These are phyloP conservation scores for Ochotona curzoniae DNA, from an alignment of 2,113 vertebrate genomes.

Conservation along the genomic window DNA sequence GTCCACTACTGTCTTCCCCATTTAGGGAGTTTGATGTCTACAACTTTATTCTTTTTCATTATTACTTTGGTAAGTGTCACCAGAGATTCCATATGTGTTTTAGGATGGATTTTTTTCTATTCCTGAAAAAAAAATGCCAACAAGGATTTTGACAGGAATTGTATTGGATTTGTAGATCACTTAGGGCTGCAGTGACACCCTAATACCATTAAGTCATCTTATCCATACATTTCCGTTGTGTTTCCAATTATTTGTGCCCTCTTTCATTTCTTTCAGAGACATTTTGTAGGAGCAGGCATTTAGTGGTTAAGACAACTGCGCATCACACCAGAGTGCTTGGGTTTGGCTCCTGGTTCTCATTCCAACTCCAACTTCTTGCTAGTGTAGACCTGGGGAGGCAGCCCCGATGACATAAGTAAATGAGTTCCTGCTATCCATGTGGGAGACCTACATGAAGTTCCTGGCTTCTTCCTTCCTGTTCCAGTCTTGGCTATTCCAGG, in stretches of 20 bases:
- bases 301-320: no score
- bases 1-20: background rate
- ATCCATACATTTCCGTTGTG: background rate
- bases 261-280: background rate
- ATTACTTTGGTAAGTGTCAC: background rate
- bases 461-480: no score
- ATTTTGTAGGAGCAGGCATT: background rate
- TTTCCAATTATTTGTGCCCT: background rate
- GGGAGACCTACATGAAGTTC: no score
- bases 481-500: no score
- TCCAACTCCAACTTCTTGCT: no score
- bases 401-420: no score
- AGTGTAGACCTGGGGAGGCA: no score
- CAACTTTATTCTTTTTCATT: background rate
- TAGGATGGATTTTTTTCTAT: constrained; percentile 6
- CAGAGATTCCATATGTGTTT: background rate
- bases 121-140: background rate
- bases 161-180: background rate
- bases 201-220: background rate
- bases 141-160: background rate
- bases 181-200: background rate
- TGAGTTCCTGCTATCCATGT: no score
- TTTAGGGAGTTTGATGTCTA: background rate
- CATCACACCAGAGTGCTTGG: no score
- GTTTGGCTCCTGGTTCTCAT: no score